A percentile compares a stretch with the other conserved stretches of the same genome.
Evolutionary conservation across 2,113 vertebrate species (phyloP).

Genomic region (Microtus richardsoni): DNA sequence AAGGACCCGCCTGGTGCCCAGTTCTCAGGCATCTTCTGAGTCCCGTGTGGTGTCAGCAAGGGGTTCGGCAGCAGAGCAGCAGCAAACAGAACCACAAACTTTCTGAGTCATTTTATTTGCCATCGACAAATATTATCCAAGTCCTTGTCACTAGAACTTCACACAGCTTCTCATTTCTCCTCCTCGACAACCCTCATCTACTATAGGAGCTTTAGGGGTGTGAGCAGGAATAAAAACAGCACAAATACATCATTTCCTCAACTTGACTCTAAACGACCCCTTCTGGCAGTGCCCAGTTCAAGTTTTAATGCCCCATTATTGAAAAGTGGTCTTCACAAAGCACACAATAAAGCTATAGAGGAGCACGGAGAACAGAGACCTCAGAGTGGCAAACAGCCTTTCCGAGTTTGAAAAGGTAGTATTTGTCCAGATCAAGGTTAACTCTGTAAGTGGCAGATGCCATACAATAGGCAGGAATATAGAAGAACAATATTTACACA

Average conservation of each 20-base stretch:
- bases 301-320: conserved; percentile 53
- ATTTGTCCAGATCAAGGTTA: conserved; percentile 20
- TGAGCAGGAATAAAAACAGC: conserved; percentile 45
- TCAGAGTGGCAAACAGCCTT: conserved; percentile 31
- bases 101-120: conserved; percentile 76
- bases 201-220: conserved; percentile 50
- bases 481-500: conserved; percentile 65
- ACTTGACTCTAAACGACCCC: conserved; percentile 37
- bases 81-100: conserved; percentile 69
- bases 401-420: conserved; percentile 62
- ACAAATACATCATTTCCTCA: conserved; percentile 18
- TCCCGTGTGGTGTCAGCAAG: not conserved
- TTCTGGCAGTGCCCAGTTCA: conserved; percentile 54
- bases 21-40: not conserved
- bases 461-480: conserved; percentile 62
- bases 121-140: conserved; percentile 69
- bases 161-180: conserved; percentile 68
- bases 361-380: conserved; percentile 57
- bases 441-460: conserved; percentile 40
- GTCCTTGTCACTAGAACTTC: conserved; percentile 75
- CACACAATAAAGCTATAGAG: conserved; percentile 78
- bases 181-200: conserved; percentile 72
- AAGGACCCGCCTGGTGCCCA: not conserved
- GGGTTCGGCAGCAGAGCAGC: not conserved
- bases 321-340: conserved; percentile 76